Base-by-base conservation (phyloP, 1,140 invertebrate genomes). In the Leptopilina clavipes region DNA sequence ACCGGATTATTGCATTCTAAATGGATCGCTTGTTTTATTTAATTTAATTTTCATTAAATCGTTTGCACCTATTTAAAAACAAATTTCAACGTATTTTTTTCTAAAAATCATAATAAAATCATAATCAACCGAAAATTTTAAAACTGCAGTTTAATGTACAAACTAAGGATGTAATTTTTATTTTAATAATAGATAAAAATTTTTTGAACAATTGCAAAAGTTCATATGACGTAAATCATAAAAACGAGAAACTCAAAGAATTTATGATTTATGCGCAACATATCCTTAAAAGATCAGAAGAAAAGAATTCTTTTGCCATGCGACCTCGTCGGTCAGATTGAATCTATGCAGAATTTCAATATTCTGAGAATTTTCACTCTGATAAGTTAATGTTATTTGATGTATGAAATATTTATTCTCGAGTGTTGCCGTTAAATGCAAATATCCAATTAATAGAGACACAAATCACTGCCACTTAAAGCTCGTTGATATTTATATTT, bases 401-500 rank as follows among this genome's bases (percentile, higher is more conserved):
- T 25, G 11, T 1, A 6, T 65, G 25, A 65, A 65, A 65, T 65
- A n/a, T 25, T 65, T 25, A 65, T 14, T 65, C 22, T 7, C 22
- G 56, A 19, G 25, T 65, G 22, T 31, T 31, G 56, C 19, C 14
- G 56, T 31, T 65, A 2, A 65, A 65, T 31, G 56, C 22, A 65
- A 65, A 65, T 65, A 22, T 65, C 22, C 56, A 65, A 65, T 65
- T 31, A 37, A 31, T 65, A 31, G 25, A 65, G 56, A 31, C 22
- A 31, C 25, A 19, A 59, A n/a, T 65, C 22, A 65, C 22, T 65
- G 22, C 11, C 11, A 25, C 2, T 65, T 65, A 25, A 65, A n/a
- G 25, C 22, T 65, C 12, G 22, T 65, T 65, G 59, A 65, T 31
- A 65, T 65, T 37, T n/a, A 65, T 65, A 65, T 31, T 65, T 65